These are phyloP conservation scores for Aricia agestis DNA, from an alignment of 1,140 invertebrate genomes.

Conservation along the genomic window DNA sequence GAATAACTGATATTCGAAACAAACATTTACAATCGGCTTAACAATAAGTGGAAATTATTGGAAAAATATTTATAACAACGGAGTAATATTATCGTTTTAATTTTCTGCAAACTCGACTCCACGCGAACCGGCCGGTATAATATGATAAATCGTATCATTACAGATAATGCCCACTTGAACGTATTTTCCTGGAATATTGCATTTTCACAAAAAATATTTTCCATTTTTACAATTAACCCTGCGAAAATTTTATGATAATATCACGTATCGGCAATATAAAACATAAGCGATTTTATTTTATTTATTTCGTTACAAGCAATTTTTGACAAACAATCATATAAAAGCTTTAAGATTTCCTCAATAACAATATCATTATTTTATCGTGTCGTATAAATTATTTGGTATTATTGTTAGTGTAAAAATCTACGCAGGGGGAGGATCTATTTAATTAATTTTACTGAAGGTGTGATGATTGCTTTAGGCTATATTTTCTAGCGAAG, in stretches of 20 bases:
- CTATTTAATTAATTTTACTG: background rate
- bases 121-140: background rate
- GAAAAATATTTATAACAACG: conserved; percentile 1
- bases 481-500: background rate
- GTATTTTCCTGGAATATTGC: background rate
- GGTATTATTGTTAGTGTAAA: background rate
- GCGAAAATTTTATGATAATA: background rate
- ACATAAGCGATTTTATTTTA: background rate
- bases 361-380: no score
- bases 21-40: background rate
- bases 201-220: background rate
- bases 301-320: background rate
- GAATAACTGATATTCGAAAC: background rate
- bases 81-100: background rate
- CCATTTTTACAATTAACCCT: background rate
- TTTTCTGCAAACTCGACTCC: conserved; percentile 1
- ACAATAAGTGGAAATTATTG: background rate
- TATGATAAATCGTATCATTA: conserved; percentile 10
- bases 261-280: background rate
- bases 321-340: background rate
- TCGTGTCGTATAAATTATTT: no score
- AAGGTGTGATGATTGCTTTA: background rate
- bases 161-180: background rate
- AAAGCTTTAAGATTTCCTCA: no score
- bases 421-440: background rate